Evolutionary conservation across 2,888 invertebrate species (phyloP), one percentile per base, ranked within the genome.

Genomic region (Drosophila borborema): DNA sequence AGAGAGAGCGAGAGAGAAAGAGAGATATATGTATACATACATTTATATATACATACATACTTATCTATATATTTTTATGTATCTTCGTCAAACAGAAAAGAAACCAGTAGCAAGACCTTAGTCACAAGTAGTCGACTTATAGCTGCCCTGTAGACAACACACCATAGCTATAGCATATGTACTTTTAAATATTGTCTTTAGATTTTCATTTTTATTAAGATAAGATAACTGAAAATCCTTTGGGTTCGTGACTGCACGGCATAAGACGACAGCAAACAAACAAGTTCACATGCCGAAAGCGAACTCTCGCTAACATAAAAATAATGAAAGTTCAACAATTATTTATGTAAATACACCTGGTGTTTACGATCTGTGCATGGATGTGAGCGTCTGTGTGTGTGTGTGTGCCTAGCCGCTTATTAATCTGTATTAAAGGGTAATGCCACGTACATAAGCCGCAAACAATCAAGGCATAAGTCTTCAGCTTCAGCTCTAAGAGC

Each of bases 391-490:
- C 7, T 12, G 12, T 45, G 45, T 20, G 6, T 6, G 20, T 8
- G 41, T 41, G 41, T 41, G 41, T n/a, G n/a, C 18, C 38, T 59
- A 20, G 38, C 51, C 51, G 16, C 14, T 56, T 56, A 38, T 23
- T 20, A 36, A 36, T 31, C 18, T 38, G 16, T 16, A n/a, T 41
- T 49, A 31, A 51, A 58, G 56, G 56, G 55, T 66, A 66, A 34
- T 16, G 36, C 31, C 55, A 38, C n/a, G 23, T 45, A 34, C 31
- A 53, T 34, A 46, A 58, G 51, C 68, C 34, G 18, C 45, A 58
- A 69, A 55, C 48, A 60, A 69, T 53, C 54, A 60, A 68, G 43
- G n/a, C 46, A 58, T 62, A 54, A 45, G 62, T 75, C 59, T 55
- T 60, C 51, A 31, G 67, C 59, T 53, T 53, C 41, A 53, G 60